Conservation (phyloP, 37 sponge, comb jelly and placozoan genomes). For the Bolinopsis microptera region DNA sequence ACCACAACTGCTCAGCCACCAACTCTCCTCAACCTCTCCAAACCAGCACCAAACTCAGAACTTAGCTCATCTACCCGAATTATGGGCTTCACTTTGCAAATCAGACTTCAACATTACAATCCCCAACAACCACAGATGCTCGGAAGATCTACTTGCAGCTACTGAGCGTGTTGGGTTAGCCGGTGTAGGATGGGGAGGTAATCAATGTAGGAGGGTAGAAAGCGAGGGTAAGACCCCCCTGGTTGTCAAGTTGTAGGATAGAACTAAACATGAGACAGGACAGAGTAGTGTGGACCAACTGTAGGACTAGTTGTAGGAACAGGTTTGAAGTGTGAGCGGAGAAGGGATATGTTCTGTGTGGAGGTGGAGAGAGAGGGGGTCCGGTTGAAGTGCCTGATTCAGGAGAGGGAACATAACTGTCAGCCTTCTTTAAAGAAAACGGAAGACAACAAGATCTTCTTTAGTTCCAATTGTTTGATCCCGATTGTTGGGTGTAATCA, state of each 20-base stretch:
- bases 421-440: not conserved
- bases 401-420: constrained; percentile 40
- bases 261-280: not conserved
- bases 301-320: not conserved
- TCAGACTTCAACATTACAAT: not conserved
- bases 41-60: not conserved
- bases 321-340: not conserved
- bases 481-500: not conserved
- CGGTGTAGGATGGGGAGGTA: no score
- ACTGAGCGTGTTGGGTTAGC: not conserved
- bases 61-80: not conserved
- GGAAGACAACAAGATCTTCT: not conserved
- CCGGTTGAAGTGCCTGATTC: constrained; percentile 37
- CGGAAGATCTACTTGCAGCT: not conserved
- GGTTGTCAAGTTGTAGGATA: not conserved
- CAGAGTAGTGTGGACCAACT: constrained; percentile 10
- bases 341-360: constrained; percentile 23
- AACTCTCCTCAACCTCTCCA: not conserved
- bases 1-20: not conserved
- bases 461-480: constrained; percentile 8
- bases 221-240: not conserved
- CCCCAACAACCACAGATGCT: not conserved
- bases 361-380: not conserved
- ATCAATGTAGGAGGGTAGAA: not conserved
- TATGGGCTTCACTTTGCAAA: not conserved